Conservation (phyloP, 2,888 invertebrate species). For the Pharmacophagus antenor region DNA sequence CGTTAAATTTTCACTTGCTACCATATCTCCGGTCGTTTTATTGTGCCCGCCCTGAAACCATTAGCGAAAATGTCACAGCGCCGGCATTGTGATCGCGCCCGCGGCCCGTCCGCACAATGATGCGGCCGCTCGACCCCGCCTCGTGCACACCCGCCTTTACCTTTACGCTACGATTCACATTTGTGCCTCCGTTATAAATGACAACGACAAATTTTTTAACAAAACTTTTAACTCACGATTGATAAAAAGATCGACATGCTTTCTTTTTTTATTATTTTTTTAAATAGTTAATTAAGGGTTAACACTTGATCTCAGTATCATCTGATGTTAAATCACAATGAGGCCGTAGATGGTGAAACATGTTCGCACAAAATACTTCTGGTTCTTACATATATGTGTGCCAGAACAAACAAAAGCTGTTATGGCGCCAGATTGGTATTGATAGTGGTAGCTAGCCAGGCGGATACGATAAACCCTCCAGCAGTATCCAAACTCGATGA, state of each 20-base stretch:
- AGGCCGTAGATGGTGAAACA: neutral
- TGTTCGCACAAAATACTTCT: neutral
- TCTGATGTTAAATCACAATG: too few species aligned
- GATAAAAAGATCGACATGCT: too few species aligned
- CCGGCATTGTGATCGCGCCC: constrained; percentile 74
- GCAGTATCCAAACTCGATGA: too few species aligned
- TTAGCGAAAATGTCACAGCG: constrained; percentile 80
- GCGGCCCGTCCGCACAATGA: constrained; percentile 73
- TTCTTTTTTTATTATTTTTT: too few species aligned
- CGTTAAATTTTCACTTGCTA: constrained; percentile 78
- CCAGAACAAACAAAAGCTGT: too few species aligned
- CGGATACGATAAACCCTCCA: too few species aligned
- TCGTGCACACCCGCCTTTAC: constrained; percentile 67
- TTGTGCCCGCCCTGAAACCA: constrained; percentile 79
- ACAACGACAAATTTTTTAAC: constrained; percentile 51
- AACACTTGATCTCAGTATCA: too few species aligned
- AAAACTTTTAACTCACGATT: constrained; percentile 20
- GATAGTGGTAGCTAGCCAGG: too few species aligned
- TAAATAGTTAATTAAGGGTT: too few species aligned
- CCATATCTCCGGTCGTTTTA: constrained; percentile 80
- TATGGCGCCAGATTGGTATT: too few species aligned
- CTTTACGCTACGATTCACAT: constrained; percentile 75
- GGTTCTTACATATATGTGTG: too few species aligned
- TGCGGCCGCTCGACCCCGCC: constrained; percentile 70
- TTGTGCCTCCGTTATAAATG: constrained; percentile 74